Evolutionary conservation across 1,140 invertebrate genomes (phyloP).

Genomic region (Chrysopa pallens): DNA sequence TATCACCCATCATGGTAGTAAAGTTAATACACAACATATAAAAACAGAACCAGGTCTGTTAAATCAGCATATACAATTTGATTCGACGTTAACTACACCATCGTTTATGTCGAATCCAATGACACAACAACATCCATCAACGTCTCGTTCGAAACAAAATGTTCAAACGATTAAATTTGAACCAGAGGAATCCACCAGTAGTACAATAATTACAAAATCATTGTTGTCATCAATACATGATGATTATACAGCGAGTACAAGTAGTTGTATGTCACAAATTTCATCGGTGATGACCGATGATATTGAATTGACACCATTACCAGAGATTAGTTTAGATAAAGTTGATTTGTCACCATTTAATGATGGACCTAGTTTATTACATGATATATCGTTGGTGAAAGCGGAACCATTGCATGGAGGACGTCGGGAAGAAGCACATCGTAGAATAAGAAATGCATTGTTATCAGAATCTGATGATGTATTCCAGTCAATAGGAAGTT

Average conservation of each 20-base stretch:
- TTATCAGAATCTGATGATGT: conserved; percentile 40
- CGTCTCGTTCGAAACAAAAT: no score
- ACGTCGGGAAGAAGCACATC: conserved; percentile 4
- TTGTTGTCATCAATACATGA: no score
- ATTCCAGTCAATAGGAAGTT: conserved; percentile 40
- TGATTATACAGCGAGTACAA: no score
- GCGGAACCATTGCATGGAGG: not conserved
- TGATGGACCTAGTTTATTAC: not conserved
- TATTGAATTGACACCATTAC: not conserved
- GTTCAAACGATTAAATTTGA: no score
- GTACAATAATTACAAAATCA: no score
- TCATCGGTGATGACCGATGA: no score
- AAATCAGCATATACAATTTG: not conserved
- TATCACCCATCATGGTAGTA: not conserved
- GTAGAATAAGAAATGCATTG: conserved; percentile 37
- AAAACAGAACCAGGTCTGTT: not conserved
- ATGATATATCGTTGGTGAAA: not conserved
- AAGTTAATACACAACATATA: not conserved
- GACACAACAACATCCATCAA: no score
- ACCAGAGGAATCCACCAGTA: no score
- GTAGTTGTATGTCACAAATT: no score
- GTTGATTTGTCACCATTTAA: conserved; percentile 1
- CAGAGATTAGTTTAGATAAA: not conserved
- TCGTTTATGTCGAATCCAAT: not conserved
- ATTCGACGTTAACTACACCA: not conserved